Evolutionary conservation across 2,888 invertebrate genomes (phyloP), one percentile per base, ranked within the genome.

Genomic region (Pristionchus exspectatus): DNA sequence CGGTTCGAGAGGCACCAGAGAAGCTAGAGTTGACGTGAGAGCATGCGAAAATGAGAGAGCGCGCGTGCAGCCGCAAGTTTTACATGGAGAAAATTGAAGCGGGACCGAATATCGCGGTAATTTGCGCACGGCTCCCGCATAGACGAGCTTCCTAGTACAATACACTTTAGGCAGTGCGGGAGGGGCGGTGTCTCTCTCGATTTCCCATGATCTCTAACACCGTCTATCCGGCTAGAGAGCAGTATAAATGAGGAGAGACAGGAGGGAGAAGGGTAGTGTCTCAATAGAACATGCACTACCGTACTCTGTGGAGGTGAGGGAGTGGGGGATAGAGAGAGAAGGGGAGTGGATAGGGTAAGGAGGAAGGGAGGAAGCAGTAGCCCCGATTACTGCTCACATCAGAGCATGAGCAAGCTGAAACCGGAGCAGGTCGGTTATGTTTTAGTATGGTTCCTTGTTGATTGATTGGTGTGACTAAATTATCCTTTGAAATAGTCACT

Each of bases 121-220:
- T 77, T 44, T 50, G 44, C 44, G 44, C 44, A 50, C n/a, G 30
- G 72, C 72, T 72, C 33, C 72, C 33, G 72, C 33, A 33, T 33
- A 72, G 72, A 14, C 72, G 0, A 27, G 18, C 74, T 77, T 77
- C 77, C 77, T 77, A 77, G 77, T 77, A n/a, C 77, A 77, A 44
- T 77, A 24, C 56, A 56, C 18, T 56, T 56, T 56, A 56, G 56
- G 56, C 9, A 56, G 56, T 12, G 38, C 38, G 56, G 56, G 56
- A 21, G 56, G 56, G 14, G 56, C 18, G 56, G 18, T 21, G 56
- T 16, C 18, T 56, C 16, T 56, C 56, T 56, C 21, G 21, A 56
- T 56, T 16, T 16, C 5, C 18, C 16, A 56, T 56, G 56, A 21
- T 56, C 56, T 56, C 4, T 56, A 56, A 14, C 56, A 21, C 44